Conservation (phyloP, 2,888 invertebrate genomes). For the Pedicia rivosa region DNA sequence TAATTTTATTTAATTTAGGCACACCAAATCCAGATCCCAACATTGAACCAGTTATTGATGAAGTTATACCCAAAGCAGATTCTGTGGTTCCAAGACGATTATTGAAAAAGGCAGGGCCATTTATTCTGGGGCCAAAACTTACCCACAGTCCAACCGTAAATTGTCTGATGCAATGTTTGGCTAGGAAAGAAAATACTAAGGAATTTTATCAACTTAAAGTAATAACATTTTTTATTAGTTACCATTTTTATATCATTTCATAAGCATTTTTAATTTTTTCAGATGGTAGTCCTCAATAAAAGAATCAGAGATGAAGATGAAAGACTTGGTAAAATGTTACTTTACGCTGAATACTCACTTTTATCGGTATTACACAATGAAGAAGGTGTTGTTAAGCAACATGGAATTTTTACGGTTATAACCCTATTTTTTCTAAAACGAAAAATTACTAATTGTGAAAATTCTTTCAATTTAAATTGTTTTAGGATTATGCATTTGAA, state of each 20-base stretch:
- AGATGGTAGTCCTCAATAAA: constrained; percentile 15
- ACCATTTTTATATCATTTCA: neutral
- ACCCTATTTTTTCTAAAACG: no score
- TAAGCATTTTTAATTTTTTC: constrained; percentile 5
- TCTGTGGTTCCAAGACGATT: constrained; percentile 8
- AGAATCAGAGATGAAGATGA: constrained; percentile 55
- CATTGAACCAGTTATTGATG: neutral
- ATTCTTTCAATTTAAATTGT: constrained; percentile 15
- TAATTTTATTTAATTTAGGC: no score
- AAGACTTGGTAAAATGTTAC: constrained; percentile 57
- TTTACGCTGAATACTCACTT: constrained; percentile 61
- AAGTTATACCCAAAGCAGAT: constrained; percentile 8
- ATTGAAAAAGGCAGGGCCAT: constrained; percentile 35
- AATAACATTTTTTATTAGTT: constrained; percentile 6
- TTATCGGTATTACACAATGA: constrained; percentile 50
- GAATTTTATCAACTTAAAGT: constrained; percentile 56
- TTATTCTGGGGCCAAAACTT: constrained; percentile 48
- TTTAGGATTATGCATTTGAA: constrained; percentile 52
- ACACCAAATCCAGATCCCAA: no score
- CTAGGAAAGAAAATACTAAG: constrained; percentile 50
- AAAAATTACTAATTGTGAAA: no score
- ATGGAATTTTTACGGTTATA: constrained; percentile 60
- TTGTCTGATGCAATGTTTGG: constrained; percentile 60
- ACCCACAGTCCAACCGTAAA: constrained; percentile 54
- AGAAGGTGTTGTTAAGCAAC: constrained; percentile 58